These are phyloP conservation scores for Sebastolobus alascanus DNA, from an alignment of 2,797 vertebrate genomes.

Conservation along the genomic window DNA sequence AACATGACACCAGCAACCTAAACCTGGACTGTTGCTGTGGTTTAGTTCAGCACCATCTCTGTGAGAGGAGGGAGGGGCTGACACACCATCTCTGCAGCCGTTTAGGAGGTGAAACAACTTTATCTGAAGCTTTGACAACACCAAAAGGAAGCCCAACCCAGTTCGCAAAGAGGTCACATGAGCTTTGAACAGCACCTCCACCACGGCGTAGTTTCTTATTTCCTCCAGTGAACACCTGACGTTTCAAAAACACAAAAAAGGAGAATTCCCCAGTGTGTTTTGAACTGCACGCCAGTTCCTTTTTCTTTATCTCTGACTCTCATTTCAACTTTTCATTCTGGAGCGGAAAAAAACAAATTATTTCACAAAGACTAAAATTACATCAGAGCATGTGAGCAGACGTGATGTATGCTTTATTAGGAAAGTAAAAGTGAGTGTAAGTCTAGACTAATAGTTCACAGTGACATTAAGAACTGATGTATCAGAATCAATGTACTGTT, in stretches of 20 bases:
- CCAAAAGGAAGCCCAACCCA: conserved; percentile 61
- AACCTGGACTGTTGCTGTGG: conserved; percentile 21
- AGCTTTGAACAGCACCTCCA: conserved; percentile 12
- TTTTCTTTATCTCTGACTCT: conserved; percentile 3
- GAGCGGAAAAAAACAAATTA: not conserved
- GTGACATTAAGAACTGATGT: not conserved
- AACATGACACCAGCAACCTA: not conserved
- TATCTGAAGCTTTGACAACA: not conserved
- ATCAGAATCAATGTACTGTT: not conserved
- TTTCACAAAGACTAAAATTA: not conserved
- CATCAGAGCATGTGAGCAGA: conserved; percentile 6
- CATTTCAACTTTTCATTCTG: conserved; percentile 30
- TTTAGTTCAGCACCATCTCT: conserved; percentile 8
- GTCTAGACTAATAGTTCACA: not conserved
- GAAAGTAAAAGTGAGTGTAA: not conserved
- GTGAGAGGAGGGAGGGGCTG: not conserved
- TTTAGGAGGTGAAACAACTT: not conserved
- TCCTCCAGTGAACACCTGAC: not conserved
- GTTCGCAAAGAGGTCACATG: conserved; percentile 32
- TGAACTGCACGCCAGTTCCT: conserved; percentile 25
- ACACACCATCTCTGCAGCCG: not conserved
- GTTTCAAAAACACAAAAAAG: conserved; percentile 12
- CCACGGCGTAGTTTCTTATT: not conserved
- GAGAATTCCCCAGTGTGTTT: conserved; percentile 33
- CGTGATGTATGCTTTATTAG: not conserved